Evolutionary conservation across 1,140 invertebrate genomes (phyloP).

Genomic region (Apocrypta bakeri): DNA sequence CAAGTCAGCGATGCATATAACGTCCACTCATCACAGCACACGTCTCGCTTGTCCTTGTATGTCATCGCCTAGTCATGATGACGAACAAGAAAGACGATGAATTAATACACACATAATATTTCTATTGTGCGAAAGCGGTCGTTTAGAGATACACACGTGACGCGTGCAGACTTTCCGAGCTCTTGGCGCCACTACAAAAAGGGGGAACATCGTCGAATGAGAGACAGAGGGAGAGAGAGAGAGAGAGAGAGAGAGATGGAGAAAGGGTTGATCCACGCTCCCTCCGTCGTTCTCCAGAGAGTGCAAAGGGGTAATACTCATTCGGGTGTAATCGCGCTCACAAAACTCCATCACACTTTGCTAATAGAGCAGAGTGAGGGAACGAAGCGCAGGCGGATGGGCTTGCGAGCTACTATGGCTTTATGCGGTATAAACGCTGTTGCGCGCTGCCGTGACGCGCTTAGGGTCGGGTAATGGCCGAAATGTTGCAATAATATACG

Average conservation of each 20-base stretch:
- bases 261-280: constrained; percentile 56
- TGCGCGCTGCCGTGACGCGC: constrained; percentile 55
- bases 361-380: constrained; percentile 72
- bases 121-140: constrained; percentile 38
- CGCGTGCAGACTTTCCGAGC: constrained; percentile 32
- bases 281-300: constrained; percentile 59
- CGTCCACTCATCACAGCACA: too few species aligned
- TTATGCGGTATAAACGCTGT: constrained; percentile 64
- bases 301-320: constrained; percentile 70
- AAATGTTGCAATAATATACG: constrained; percentile 63
- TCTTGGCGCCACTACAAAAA: neutral
- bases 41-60: neutral
- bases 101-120: constrained; percentile 41
- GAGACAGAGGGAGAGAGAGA: constrained; percentile 52
- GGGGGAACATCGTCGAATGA: constrained; percentile 25
- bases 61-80: constrained; percentile 30
- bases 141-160: constrained; percentile 58
- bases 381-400: constrained; percentile 62
- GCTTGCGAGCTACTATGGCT: constrained; percentile 53
- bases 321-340: constrained; percentile 75
- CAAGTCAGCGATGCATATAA: neutral
- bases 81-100: constrained; percentile 48
- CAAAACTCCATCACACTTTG: constrained; percentile 76
- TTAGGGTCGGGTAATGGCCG: constrained; percentile 63
- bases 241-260: constrained; percentile 37